Percentiles rank a stretch among this genome's conserved stretches.
These are phyloP conservation scores for Podarcis siculus DNA, from an alignment of 2,797 vertebrate species.

Conservation along the genomic window DNA sequence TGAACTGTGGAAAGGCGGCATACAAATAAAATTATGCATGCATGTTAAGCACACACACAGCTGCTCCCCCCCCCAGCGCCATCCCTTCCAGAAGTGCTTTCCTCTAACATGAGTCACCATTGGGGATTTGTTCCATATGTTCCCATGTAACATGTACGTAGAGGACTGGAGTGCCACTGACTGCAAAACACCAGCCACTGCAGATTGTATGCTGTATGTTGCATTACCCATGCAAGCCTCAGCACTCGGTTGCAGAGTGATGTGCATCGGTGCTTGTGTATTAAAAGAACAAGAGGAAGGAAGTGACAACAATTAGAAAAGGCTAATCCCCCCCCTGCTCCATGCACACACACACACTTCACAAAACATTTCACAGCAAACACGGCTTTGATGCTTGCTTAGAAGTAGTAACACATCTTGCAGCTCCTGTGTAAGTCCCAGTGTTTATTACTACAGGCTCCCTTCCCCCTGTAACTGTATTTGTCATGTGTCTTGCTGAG, in stretches of 20 bases:
- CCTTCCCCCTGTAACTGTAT: conserved; percentile 54
- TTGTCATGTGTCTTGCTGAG: conserved; percentile 29
- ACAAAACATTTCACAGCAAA: background rate
- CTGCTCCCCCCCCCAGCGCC: background rate
- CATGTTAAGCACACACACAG: too few relatives aligned
- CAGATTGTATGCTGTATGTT: background rate
- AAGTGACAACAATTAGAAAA: conserved; percentile 47
- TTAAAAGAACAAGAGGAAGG: conserved; percentile 49
- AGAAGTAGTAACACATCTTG: background rate
- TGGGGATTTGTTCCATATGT: background rate
- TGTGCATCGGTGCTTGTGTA: background rate
- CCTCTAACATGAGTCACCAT: background rate
- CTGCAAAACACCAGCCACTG: background rate
- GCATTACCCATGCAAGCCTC: background rate
- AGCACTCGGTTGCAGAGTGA: background rate
- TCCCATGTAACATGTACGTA: background rate
- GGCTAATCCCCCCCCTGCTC: background rate
- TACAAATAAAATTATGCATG: too few relatives aligned
- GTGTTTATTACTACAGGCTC: conserved; percentile 48
- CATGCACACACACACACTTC: background rate
- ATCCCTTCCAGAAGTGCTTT: background rate
- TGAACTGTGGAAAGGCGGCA: too few relatives aligned
- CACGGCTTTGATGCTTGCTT: conserved; percentile 28
- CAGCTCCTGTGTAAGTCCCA: background rate
- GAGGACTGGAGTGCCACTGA: background rate